Base-by-base conservation (phyloP, 2,797 vertebrate species). In the Apogon hyalosoma region DNA sequence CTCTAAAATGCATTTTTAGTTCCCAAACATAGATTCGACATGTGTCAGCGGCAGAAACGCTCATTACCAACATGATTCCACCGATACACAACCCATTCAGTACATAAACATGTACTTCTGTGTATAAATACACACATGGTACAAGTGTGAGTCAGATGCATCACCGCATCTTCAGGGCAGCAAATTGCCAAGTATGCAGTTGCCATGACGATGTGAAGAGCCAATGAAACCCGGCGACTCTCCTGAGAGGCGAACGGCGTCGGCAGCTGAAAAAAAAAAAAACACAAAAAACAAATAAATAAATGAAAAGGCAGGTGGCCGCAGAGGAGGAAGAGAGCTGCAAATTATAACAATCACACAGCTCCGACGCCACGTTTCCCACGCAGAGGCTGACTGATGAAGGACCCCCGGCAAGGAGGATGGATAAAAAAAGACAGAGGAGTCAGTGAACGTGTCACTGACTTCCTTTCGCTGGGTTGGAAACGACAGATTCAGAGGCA, bases 151-250 rank as follows among this genome's bases (percentile, higher is more conserved):
- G 69, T 74, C 66, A 54, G 65, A 79, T 38, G 12, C 61, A n/a
- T 5, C 0, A 15, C 66, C 40, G 43, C 15, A 4, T 40, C 69
- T 82, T 67, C 89, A 80, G 85, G 92, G 83, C 86, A 90, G 83
- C 81, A 90, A 88, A 91, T 81, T 87, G 90, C 73, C 36, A 73
- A 92, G 91, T 82, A 91, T 91, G 87, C 2, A 79, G 94, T 96
- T 95, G 92, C 93, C 94, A 92, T 95, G 93, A 93, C 84, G 89
- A 96, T 92, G 0, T 69, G 77, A 80, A 64, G 86, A 89, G 87
- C 91, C 92, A 93, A 94, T 94, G 91, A 94, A 89, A 15, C 24
- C 18, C 0, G 15, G 5, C 14, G 49, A 66, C 65, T 94, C 93
- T 93, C 90, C 77, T 76, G 88, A 90, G 93, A 94, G 91, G 90